A percentile compares a stretch with the other conserved stretches of the same genome.
phyloP scores from a whole-genome alignment of 2,888 invertebrate species.

The Hermodice carunculata region DNA sequence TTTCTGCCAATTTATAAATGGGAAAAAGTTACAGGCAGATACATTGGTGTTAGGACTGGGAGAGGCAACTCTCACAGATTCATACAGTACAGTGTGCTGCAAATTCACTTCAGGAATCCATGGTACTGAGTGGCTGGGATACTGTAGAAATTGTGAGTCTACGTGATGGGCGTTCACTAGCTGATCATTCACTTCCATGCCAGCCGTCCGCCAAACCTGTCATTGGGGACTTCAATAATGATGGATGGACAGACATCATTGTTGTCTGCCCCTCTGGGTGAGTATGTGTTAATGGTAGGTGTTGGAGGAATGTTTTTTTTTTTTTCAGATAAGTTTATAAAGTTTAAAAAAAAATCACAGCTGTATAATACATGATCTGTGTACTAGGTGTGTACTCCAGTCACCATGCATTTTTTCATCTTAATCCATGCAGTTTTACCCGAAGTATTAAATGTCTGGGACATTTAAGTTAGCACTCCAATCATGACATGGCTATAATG shows the following conservation, averaged over 20 bases:
- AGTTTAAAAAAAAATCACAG: not conserved
- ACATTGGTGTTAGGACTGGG: no score
- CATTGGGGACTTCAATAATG: conserved; percentile 63
- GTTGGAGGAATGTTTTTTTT: not conserved
- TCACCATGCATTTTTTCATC: not conserved
- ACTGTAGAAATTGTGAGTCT: conserved; percentile 56
- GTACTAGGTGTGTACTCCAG: not conserved
- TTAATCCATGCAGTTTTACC: not conserved
- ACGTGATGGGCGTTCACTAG: conserved; percentile 55
- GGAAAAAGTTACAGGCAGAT: no score
- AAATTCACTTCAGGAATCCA: no score
- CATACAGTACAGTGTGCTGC: no score
- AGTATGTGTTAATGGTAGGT: conserved; percentile 3
- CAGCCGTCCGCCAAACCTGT: conserved; percentile 58
- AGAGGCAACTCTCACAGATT: no score
- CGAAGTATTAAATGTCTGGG: no score
- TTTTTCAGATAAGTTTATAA: not conserved
- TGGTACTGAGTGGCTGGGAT: conserved; percentile 58
- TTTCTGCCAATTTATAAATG: no score
- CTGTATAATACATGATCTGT: not conserved
- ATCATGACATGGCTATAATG: no score
- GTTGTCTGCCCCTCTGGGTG: conserved; percentile 63
- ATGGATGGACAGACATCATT: conserved; percentile 63
- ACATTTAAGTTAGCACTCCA: no score
- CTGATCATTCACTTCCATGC: conserved; percentile 62